Base-by-base conservation (phyloP, 1,140 invertebrate genomes). In the Diorhabda elongata region DNA sequence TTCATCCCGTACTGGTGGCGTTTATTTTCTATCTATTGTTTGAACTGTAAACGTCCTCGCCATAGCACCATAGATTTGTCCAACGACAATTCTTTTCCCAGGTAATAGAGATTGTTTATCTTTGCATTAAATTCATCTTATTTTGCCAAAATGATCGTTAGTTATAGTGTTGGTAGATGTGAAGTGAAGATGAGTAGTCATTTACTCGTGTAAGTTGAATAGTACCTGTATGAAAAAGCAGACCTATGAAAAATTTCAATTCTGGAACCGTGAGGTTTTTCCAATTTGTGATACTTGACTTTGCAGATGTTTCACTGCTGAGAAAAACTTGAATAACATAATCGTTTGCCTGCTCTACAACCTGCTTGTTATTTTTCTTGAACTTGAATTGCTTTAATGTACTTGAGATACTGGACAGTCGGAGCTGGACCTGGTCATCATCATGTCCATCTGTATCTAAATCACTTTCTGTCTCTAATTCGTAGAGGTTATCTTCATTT, bases 221-320 rank as follows among this genome's bases (percentile, higher is more conserved):
- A 60, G 65, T 71, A 3, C 44, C 69, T 52, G 62, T 68, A 64
- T 67, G 66, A 64, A 71, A 64, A 57, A 71, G 56, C 4, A 71
- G 57, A 61, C 58, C 58, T 60, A 5, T 64, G 59, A 71, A 71
- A 64, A 64, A 67, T 64, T 45, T 58, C 44, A 68, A 45, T 68
- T 71, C 61, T 61, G 66, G 41, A 64, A 59, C 26, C 61, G 61
- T 64, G 8, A 71, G 84, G 9, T 68, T n/a, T 52, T 68, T 71
- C 67, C 67, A 71, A 61, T 68, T 64, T 63, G 70, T 66, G 47
- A 69, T 71, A 42, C 59, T 52, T 7, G 58, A 68, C 44, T 57
- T 56, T 71, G 62, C 74, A 47, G 66, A 64, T 64, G 42, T 60
- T 60, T 44, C 58, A 47, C 11, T 61, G 7, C 8, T 67, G 44